phyloP scores from a whole-genome alignment of 2,888 invertebrate species.

The Sesia bembeciformis region DNA sequence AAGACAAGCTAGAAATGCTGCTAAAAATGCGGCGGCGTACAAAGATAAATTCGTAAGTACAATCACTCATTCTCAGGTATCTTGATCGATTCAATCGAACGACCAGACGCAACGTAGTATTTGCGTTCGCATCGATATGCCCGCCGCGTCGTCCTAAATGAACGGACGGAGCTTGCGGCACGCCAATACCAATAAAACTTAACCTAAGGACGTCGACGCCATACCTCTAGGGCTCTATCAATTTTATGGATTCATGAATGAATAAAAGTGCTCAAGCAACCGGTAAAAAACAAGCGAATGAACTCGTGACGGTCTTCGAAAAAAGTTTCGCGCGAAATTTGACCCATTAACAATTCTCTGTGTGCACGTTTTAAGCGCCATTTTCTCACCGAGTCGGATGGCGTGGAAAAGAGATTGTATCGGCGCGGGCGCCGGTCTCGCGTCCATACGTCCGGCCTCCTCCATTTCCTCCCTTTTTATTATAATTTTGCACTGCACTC shows the following conservation, averaged over 20 bases:
- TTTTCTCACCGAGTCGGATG: conserved; percentile 46
- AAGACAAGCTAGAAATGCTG: conserved; percentile 38
- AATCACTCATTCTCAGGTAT: conserved; percentile 17
- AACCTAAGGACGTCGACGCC: conserved; percentile 36
- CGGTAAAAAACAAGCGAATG: conserved; percentile 4
- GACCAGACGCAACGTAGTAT: conserved; percentile 43
- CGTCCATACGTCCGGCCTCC: conserved; percentile 46
- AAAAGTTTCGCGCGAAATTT: conserved; percentile 29
- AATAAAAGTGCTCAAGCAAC: background rate
- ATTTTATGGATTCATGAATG: conserved; percentile 42
- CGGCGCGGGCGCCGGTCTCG: conserved; percentile 48
- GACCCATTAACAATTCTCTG: conserved; percentile 43
- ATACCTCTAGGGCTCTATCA: conserved; percentile 34
- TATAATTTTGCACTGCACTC: conserved; percentile 21
- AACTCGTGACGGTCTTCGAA: conserved; percentile 6
- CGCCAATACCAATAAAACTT: conserved; percentile 62
- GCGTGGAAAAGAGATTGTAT: conserved; percentile 48
- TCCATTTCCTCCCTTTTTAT: conserved; percentile 63
- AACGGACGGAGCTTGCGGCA: conserved; percentile 62
- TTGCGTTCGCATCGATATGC: conserved; percentile 53
- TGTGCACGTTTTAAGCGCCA: conserved; percentile 40
- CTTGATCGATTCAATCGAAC: conserved; percentile 32
- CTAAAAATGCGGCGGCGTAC: conserved; percentile 34
- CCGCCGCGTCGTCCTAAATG: conserved; percentile 66
- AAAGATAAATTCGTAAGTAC: conserved; percentile 58